These are phyloP conservation scores for Acinonyx jubatus DNA, from an alignment of 2,113 vertebrate genomes.

Conservation along the genomic window DNA sequence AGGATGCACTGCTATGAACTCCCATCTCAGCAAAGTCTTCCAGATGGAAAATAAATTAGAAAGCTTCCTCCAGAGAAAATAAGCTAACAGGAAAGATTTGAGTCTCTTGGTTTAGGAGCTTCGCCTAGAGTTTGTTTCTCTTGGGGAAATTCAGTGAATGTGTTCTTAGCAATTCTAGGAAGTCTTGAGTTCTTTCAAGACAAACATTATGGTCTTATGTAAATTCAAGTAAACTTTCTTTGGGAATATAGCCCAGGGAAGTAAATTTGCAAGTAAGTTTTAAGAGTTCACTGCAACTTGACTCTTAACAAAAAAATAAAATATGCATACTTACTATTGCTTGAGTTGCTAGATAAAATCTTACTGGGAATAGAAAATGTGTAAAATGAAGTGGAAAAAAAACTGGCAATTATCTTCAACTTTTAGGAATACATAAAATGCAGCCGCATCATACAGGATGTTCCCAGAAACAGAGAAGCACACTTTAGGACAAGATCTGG, in stretches of 20 bases:
- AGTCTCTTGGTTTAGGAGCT: slow-evolving; percentile 39
- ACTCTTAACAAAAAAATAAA: slow-evolving; percentile 18
- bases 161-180: slow-evolving; percentile 44
- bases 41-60: slow-evolving; percentile 67
- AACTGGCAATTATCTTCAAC: not conserved
- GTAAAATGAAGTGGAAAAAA: slow-evolving; percentile 18
- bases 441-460: not conserved
- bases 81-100: slow-evolving; percentile 51
- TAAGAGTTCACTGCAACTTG: slow-evolving; percentile 41
- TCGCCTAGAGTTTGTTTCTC: slow-evolving; percentile 42
- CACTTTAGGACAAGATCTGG: not conserved
- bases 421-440: not conserved
- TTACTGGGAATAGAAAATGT: not conserved
- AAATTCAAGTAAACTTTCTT: slow-evolving; percentile 52
- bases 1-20: slow-evolving; percentile 25
- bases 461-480: not conserved
- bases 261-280: slow-evolving; percentile 51
- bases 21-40: slow-evolving; percentile 49
- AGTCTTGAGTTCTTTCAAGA: slow-evolving; percentile 40
- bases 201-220: slow-evolving; percentile 22
- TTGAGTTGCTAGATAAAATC: slow-evolving; percentile 37
- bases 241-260: not conserved
- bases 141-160: slow-evolving; percentile 26
- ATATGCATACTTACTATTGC: not conserved
- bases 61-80: slow-evolving; percentile 38